phyloP scores from a whole-genome alignment of 2,113 vertebrate genomes.

The Puntigrus tetrazona region DNA sequence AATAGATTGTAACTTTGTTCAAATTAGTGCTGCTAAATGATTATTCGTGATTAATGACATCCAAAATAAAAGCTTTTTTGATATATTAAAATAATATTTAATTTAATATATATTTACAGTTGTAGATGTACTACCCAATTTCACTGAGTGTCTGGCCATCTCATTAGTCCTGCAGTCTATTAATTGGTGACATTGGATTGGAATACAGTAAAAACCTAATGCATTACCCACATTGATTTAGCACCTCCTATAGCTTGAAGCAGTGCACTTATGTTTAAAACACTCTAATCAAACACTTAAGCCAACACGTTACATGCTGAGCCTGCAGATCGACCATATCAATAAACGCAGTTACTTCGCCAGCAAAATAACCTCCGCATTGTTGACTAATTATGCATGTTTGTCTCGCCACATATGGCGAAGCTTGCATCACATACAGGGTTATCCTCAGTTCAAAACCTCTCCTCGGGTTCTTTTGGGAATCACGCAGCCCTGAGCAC shows the following conservation, averaged over 20 bases:
- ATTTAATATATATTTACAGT: no score
- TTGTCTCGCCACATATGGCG: conserved; percentile 14
- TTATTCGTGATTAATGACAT: no score
- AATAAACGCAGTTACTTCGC: background rate
- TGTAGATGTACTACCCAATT: background rate
- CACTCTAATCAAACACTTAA: conserved; percentile 5
- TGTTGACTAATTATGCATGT: conserved; percentile 44
- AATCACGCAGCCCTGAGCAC: conserved; percentile 42
- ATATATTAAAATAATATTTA: no score
- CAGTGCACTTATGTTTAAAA: background rate
- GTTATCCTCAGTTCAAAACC: conserved; percentile 47
- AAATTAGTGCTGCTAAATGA: no score
- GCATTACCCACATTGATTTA: background rate
- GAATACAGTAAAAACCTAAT: background rate
- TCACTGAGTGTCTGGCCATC: background rate
- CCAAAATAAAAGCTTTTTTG: no score
- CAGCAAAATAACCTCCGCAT: background rate
- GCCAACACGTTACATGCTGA: background rate
- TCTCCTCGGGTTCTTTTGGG: conserved; percentile 25
- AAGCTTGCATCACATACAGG: conserved; percentile 18
- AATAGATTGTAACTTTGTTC: no score
- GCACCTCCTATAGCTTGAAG: background rate
- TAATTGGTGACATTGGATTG: background rate
- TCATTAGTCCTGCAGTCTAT: background rate
- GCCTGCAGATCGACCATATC: conserved; percentile 6